A percentile compares a stretch with the other conserved stretches of the same genome.
Evolutionary conservation across 2,797 vertebrate genomes (phyloP).

Genomic region (Coregonus suidteri): DNA sequence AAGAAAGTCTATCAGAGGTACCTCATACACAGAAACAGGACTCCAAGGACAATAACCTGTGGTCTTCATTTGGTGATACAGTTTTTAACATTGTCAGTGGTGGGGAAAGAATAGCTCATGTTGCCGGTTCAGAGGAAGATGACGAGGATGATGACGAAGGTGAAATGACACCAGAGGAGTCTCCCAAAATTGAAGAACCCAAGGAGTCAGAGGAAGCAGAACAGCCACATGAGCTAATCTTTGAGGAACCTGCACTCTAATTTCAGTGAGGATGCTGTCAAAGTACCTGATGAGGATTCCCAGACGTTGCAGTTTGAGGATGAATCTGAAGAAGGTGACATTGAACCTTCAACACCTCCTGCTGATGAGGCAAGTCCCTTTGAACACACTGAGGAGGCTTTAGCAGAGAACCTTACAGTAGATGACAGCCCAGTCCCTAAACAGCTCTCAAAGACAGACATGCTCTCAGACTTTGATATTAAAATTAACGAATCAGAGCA

Average conservation of each 20-base stretch:
- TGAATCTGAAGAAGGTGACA: slow-evolving; percentile 14
- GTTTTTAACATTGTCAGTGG: too few species aligned
- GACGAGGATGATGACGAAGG: too few species aligned
- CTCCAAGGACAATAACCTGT: too few species aligned
- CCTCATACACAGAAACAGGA: too few species aligned
- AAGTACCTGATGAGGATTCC: slow-evolving; percentile 8
- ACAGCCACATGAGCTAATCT: neutral
- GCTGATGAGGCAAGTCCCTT: slow-evolving; percentile 18
- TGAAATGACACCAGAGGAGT: too few species aligned
- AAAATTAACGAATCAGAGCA: slow-evolving; percentile 10
- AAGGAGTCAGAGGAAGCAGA: too few species aligned
- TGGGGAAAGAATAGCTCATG: too few species aligned
- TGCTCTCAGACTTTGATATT: neutral
- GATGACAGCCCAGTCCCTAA: slow-evolving; percentile 9
- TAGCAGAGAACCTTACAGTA: neutral
- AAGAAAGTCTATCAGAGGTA: too few species aligned
- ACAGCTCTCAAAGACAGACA: neutral
- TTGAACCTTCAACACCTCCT: slow-evolving; percentile 25
- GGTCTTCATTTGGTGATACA: too few species aligned
- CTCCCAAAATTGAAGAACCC: too few species aligned
- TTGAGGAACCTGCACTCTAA: slow-evolving; percentile 14
- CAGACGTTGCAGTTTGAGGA: slow-evolving; percentile 17
- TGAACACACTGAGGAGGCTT: slow-evolving; percentile 25
- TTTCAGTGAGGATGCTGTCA: slow-evolving; percentile 19
- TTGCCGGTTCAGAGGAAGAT: too few species aligned